A percentile compares a stretch with the other conserved stretches of the same genome.
Evolutionary conservation across 2,888 invertebrate species (phyloP).

Genomic region (Frankliniella intonsa): DNA sequence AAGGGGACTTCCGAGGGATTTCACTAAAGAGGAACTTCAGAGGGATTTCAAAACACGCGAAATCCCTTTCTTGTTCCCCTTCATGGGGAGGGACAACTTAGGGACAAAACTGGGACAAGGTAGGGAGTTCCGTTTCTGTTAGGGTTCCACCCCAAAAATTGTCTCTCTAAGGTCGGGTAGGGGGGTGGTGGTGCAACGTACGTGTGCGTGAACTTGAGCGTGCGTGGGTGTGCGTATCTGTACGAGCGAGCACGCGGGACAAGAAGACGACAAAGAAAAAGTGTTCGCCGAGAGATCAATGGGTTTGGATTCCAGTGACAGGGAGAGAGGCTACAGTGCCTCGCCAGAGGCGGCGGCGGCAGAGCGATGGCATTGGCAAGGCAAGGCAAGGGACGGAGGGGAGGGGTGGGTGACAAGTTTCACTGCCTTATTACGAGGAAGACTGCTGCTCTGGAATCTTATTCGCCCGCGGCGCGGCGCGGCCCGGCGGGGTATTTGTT

Average conservation of each 20-base stretch:
- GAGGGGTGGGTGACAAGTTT: not conserved
- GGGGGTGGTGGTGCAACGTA: too few relatives aligned
- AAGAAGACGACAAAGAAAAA: slow-evolving; percentile 17
- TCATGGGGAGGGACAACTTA: too few relatives aligned
- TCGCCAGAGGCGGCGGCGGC: not conserved
- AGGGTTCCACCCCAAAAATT: too few relatives aligned
- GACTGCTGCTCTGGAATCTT: not conserved
- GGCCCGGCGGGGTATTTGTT: not conserved
- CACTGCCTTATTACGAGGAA: not conserved
- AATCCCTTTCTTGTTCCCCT: too few relatives aligned
- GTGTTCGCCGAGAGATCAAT: slow-evolving; percentile 11
- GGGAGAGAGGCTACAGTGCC: not conserved
- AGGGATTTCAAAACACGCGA: too few relatives aligned
- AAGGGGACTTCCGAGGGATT: too few relatives aligned
- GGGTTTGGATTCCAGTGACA: slow-evolving; percentile 22
- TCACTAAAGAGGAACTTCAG: too few relatives aligned
- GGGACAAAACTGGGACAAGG: too few relatives aligned
- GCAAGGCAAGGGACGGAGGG: not conserved
- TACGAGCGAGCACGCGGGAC: not conserved
- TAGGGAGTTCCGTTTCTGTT: too few relatives aligned
- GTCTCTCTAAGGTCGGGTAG: too few relatives aligned
- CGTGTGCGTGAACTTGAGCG: not conserved
- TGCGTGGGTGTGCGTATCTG: not conserved
- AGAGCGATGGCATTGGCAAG: not conserved
- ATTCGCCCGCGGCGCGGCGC: not conserved